Evolutionary conservation across 2,113 vertebrate genomes (phyloP).

Genomic region (Cynopterus brachyotis): DNA sequence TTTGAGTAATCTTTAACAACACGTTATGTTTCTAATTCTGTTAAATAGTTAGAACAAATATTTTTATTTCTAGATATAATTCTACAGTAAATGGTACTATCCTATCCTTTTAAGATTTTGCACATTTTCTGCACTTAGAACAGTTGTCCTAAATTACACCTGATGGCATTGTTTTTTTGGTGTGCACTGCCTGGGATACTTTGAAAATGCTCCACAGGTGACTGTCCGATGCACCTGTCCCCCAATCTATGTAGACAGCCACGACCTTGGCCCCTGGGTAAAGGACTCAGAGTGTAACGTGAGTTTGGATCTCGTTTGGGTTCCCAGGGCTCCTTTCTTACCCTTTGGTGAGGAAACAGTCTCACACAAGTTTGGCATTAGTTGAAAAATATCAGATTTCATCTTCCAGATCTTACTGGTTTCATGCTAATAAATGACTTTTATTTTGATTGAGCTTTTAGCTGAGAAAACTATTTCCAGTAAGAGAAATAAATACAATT

Average conservation of each 20-base stretch:
- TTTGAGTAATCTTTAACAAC: neutral
- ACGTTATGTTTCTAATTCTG: conserved; percentile 19
- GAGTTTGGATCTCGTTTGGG: neutral
- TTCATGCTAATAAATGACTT: neutral
- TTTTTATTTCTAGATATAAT: conserved; percentile 38
- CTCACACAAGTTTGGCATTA: neutral
- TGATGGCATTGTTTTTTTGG: neutral
- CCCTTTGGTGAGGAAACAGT: neutral
- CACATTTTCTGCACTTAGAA: neutral
- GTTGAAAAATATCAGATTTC: neutral
- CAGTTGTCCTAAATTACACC: neutral
- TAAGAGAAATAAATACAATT: neutral
- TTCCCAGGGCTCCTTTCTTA: too few species aligned
- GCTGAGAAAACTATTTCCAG: neutral
- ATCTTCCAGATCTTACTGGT: neutral
- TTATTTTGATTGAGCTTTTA: neutral
- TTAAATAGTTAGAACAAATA: neutral
- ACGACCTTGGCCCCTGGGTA: neutral
- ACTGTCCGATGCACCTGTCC: too few species aligned
- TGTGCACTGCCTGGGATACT: neutral
- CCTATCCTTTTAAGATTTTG: neutral
- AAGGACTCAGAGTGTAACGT: neutral
- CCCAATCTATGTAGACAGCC: neutral
- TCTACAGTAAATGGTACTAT: accelerated
- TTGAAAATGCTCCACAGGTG: neutral